Evolutionary conservation across 2,113 vertebrate genomes (phyloP).

Genomic region (Chascanopsetta lugubris): DNA sequence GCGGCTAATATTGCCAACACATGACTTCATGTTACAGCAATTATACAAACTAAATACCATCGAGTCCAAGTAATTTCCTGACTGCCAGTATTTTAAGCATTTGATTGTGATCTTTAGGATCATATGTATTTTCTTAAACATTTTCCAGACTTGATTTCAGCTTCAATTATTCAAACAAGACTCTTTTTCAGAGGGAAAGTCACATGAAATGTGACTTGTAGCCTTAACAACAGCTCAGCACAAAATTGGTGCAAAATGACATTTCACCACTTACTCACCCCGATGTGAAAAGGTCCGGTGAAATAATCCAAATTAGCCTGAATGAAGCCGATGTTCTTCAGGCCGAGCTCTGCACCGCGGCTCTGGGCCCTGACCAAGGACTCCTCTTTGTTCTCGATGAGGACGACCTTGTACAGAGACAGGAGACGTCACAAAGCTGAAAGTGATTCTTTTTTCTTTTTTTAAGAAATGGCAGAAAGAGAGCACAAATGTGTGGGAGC

Average conservation of each 20-base stretch:
- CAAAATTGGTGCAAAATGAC: not conserved
- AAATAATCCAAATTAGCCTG: constrained; percentile 98
- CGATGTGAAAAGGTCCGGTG: constrained; percentile 90
- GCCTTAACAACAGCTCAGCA: constrained; percentile 10
- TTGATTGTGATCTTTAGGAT: too few relatives aligned
- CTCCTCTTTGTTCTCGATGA: constrained; percentile 98
- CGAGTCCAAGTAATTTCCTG: not conserved
- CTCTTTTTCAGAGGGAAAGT: not conserved
- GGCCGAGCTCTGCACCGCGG: constrained; percentile 85
- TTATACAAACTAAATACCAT: not conserved
- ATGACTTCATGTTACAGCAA: not conserved
- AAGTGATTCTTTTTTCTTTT: not conserved
- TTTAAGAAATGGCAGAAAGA: constrained; percentile 11
- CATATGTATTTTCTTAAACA: too few relatives aligned
- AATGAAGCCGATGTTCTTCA: constrained; percentile 92
- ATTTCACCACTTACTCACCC: constrained; percentile 83
- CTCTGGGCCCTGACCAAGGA: constrained; percentile 90
- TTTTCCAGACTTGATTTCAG: too few relatives aligned
- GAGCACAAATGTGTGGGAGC: not conserved
- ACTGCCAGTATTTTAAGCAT: too few relatives aligned
- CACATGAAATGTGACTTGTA: not conserved
- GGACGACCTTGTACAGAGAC: constrained; percentile 82
- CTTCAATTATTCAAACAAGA: not conserved
- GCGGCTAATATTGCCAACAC: not conserved
- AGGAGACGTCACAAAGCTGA: constrained; percentile 3